A percentile compares a stretch with the other conserved stretches of the same genome.
Evolutionary conservation across 2,113 vertebrate genomes (phyloP).

Genomic region (Genyomyrus donnyi): DNA sequence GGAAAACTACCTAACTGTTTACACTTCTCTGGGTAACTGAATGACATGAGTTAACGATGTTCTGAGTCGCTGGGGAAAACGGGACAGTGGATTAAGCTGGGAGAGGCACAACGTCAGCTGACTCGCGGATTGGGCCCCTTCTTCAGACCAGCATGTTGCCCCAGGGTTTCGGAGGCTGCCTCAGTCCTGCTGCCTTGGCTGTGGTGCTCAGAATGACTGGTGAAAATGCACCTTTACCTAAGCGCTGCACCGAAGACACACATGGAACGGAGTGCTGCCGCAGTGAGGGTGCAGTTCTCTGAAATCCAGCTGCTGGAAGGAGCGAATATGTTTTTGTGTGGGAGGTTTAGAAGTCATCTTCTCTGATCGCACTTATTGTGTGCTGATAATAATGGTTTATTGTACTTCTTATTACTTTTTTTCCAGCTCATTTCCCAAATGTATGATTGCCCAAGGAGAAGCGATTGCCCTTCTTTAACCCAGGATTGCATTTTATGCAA

Average conservation of each 20-base stretch:
- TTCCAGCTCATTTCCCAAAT: slow-evolving; percentile 6
- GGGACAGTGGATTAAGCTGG: background rate
- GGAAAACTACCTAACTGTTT: background rate
- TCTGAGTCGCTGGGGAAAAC: background rate
- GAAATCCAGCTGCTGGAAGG: background rate
- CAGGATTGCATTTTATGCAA: slow-evolving; percentile 4
- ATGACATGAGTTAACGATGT: background rate
- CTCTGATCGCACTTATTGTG: background rate
- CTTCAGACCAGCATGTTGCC: background rate
- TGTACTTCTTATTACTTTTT: slow-evolving; percentile 16
- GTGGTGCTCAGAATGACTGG: background rate
- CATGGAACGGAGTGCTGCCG: background rate
- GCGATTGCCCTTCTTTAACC: slow-evolving; percentile 3
- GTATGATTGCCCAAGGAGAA: background rate
- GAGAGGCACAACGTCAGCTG: background rate
- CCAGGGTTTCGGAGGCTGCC: background rate
- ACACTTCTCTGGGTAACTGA: background rate
- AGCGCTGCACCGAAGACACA: background rate
- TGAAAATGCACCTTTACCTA: background rate
- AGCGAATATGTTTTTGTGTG: background rate
- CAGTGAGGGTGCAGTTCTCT: background rate
- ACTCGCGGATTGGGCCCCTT: background rate
- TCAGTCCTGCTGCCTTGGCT: background rate
- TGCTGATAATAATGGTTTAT: slow-evolving; percentile 14
- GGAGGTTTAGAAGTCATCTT: background rate